Conservation (phyloP, 2,888 invertebrate genomes). For the Epinotia brunnichana region DNA sequence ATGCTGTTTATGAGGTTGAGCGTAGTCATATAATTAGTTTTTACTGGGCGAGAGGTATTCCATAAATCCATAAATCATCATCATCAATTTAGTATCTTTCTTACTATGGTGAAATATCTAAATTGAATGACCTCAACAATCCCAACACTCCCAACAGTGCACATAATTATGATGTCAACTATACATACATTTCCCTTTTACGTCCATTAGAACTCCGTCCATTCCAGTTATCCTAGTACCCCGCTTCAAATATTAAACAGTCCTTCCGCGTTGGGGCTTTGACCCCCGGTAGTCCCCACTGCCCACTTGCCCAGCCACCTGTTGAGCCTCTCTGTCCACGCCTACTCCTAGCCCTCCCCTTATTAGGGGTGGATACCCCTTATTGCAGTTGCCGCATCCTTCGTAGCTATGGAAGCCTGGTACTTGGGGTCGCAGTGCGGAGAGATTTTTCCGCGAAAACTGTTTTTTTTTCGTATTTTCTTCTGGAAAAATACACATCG, state of each 20-base stretch:
- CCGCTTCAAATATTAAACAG: conserved; percentile 38
- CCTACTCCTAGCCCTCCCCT: conserved; percentile 17
- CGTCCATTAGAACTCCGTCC: background rate
- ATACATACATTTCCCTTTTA: background rate
- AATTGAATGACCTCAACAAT: no score
- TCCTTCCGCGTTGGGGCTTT: conserved; percentile 26
- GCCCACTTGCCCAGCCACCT: conserved; percentile 31
- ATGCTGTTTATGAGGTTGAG: no score
- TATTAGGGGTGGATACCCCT: conserved; percentile 3
- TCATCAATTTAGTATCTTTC: no score
- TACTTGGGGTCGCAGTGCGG: conserved; percentile 42
- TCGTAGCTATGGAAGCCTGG: conserved; percentile 41
- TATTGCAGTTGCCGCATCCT: conserved; percentile 10
- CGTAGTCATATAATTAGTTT: no score
- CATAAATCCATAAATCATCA: no score
- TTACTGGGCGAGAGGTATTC: no score
- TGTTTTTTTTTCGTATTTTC: conserved; percentile 17
- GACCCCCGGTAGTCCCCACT: conserved; percentile 25
- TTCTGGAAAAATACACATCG: background rate
- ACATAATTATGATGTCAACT: no score
- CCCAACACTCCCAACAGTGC: no score
- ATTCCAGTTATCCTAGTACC: conserved; percentile 12
- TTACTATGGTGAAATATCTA: no score
- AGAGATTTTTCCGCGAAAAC: conserved; percentile 47
- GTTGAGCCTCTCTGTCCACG: conserved; percentile 18